A percentile compares a stretch with the other conserved stretches of the same genome.
Evolutionary conservation across 2,113 vertebrate genomes (phyloP).

Genomic region (Morone saxatilis): DNA sequence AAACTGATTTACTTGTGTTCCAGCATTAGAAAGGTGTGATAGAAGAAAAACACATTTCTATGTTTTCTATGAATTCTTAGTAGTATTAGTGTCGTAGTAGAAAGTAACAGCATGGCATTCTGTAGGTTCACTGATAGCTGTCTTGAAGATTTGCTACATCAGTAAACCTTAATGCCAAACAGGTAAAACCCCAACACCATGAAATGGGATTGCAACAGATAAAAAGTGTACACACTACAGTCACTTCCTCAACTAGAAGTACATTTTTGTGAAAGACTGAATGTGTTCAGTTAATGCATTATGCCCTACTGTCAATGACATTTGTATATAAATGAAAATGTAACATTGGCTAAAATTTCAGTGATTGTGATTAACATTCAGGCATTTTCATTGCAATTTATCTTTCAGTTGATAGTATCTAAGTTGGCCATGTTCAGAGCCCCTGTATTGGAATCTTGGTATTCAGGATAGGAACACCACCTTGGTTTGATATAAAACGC

Average conservation of each 20-base stretch:
- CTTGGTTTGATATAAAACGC: background rate
- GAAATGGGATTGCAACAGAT: slow-evolving; percentile 72
- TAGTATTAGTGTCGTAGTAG: slow-evolving; percentile 54
- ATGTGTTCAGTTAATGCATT: background rate
- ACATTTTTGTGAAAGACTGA: slow-evolving; percentile 11
- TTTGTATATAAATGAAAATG: slow-evolving; percentile 1
- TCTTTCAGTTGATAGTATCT: background rate
- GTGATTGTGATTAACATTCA: background rate
- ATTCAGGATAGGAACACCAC: background rate
- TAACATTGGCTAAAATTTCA: background rate
- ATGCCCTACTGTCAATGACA: background rate
- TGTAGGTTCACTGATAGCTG: slow-evolving; percentile 64
- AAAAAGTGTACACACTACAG: slow-evolving; percentile 60
- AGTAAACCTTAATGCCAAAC: slow-evolving; percentile 67
- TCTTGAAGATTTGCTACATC: slow-evolving; percentile 68
- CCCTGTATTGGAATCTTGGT: background rate
- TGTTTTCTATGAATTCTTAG: slow-evolving; percentile 56
- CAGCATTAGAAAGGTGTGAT: background rate
- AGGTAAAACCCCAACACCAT: slow-evolving; percentile 66
- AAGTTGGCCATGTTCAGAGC: background rate
- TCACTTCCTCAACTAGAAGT: slow-evolving; percentile 36
- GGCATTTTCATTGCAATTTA: background rate
- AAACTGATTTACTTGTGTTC: slow-evolving; percentile 34
- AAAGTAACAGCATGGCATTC: slow-evolving; percentile 52
- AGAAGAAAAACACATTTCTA: slow-evolving; percentile 3